Evolutionary conservation across 2,797 vertebrate species (phyloP).

Genomic region (Protosalanx chinensis): DNA sequence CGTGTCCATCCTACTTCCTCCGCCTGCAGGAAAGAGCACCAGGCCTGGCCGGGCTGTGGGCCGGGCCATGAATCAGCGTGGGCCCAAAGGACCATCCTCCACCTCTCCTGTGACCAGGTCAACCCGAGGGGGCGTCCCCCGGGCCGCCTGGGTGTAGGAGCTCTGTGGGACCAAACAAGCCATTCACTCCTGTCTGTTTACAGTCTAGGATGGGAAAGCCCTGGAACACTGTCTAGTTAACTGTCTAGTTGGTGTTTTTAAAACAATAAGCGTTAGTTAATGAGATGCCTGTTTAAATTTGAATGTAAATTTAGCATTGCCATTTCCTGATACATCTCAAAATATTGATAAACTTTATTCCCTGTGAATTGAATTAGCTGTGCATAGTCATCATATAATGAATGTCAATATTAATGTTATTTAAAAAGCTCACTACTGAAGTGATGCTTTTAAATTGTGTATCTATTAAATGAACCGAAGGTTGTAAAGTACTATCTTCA

Average conservation of each 20-base stretch:
- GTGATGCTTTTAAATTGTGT: background rate
- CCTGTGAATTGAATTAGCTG: background rate
- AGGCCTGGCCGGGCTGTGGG: conserved; percentile 56
- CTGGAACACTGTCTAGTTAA: too few relatives aligned
- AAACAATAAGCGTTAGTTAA: too few relatives aligned
- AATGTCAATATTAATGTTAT: too few relatives aligned
- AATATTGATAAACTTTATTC: background rate
- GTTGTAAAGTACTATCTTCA: background rate
- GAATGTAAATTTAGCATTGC: too few relatives aligned
- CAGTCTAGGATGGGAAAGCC: background rate
- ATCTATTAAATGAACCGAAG: background rate
- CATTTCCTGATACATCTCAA: too few relatives aligned
- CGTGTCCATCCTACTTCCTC: conserved; percentile 15
- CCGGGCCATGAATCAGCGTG: conserved; percentile 38
- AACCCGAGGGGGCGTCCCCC: conserved; percentile 61
- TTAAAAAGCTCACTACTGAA: too few relatives aligned
- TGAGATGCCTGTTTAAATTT: too few relatives aligned
- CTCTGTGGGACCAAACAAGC: background rate
- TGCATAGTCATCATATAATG: background rate
- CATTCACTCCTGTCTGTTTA: background rate
- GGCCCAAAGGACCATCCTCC: conserved; percentile 58
- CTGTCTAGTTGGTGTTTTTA: too few relatives aligned
- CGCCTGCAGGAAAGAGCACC: conserved; percentile 62
- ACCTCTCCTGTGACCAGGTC: conserved; percentile 60
- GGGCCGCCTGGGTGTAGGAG: conserved; percentile 75